Evolutionary conservation across 2,113 vertebrate species (phyloP), one percentile per base, ranked within the genome.

Genomic region (Ailuropoda melanoleuca): DNA sequence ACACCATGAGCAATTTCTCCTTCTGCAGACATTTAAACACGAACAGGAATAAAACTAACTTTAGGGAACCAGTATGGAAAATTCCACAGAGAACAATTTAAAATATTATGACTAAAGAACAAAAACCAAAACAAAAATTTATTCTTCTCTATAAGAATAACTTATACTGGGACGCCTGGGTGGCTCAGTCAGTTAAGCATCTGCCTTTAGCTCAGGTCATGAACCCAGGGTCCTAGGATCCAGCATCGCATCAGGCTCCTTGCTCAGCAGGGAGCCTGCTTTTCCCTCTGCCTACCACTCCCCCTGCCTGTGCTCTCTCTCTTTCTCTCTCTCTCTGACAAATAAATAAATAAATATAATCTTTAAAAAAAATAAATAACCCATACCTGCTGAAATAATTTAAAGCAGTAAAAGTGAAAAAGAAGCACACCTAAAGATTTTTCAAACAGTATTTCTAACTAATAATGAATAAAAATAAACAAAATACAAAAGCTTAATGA

Each of bases 1-100:
- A 95, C 72, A 99, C 98, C 64, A 75, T 72, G 46, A 99, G 98
- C 90, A 99, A 98, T 97, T 99, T 99, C 96, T 99, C 99, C 92
- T 98, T 99, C 99, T 99, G 98, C 94, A 99, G 98, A 93, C 0
- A 97, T 97, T 53, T 29, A 80, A 88, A 95, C 37, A 96, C 3
- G 17, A 85, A 93, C 11, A 29, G 37, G 26, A 83, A 86, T 83
- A 86, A 1, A 29, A 83, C 7, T 34, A 56, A 39, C 58, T 50
- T 12, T 62, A 78, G 37, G 34, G 29, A 50, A 12, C n/a, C 60
- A 85, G 19, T n/a, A 53, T 18, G 24, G 34, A 92, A 31, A 92
- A 81, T 26, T 9, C 23, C 56, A 83, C 12, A 4, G 24, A 89
- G 14, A 91, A 89, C 13, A 72, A 18, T 60, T 88, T 34, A 46